Conservation (phyloP, 2,113 vertebrate genomes). For the Speoplatyrhinus poulsoni region DNA sequence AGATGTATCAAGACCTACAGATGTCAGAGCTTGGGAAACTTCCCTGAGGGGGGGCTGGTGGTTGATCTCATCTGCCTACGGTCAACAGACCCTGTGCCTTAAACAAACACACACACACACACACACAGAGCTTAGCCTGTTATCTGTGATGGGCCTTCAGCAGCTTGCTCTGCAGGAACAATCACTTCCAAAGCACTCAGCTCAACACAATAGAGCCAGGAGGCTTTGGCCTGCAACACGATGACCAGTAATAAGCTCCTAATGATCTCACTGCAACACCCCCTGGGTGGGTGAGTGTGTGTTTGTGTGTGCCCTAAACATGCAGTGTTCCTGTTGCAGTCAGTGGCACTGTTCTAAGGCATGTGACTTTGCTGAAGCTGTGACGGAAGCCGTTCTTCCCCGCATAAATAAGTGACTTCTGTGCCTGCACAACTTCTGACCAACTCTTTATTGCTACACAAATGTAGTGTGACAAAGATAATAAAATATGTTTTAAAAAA, state of each 20-base stretch:
- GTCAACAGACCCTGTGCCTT: constrained; percentile 69
- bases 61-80: constrained; percentile 69
- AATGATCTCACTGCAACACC: constrained; percentile 61
- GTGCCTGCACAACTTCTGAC: not conserved
- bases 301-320: not conserved
- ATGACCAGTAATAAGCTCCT: constrained; percentile 70
- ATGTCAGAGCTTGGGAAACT: constrained; percentile 55
- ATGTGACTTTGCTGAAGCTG: not conserved
- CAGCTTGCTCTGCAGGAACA: constrained; percentile 63
- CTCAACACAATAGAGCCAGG: constrained; percentile 70
- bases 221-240: constrained; percentile 60
- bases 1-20: constrained; percentile 33
- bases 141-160: constrained; percentile 67
- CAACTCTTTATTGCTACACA: too few species aligned
- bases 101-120: constrained; percentile 78
- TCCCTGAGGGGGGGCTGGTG: constrained; percentile 26
- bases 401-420: not conserved
- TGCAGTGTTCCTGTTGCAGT: constrained; percentile 17
- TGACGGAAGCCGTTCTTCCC: too few species aligned
- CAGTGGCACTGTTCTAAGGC: constrained; percentile 3
- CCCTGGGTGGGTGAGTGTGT: constrained; percentile 42
- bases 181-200: constrained; percentile 68
- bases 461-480: too few species aligned
- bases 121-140: constrained; percentile 65
- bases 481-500: too few species aligned